phyloP scores from a whole-genome alignment of 1,140 invertebrate genomes.

The Cyrtorhinus lividipennis region DNA sequence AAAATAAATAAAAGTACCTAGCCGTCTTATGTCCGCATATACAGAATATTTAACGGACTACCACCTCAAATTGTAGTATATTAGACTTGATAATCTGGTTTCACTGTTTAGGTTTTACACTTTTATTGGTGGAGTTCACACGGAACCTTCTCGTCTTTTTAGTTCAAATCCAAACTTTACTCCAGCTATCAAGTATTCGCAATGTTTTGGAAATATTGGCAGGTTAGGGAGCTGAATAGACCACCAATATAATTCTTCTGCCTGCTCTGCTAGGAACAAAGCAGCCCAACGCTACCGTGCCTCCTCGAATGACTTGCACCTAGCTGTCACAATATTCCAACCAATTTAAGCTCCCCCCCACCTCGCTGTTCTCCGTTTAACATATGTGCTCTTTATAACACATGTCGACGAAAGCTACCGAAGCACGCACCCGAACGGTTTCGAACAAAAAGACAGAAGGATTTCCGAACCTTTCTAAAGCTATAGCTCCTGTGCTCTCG shows the following conservation, averaged over 20 bases:
- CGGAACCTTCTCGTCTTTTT: not conserved
- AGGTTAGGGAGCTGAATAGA: not conserved
- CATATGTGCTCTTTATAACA: not conserved
- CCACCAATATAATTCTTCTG: not conserved
- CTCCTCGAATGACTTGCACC: not conserved
- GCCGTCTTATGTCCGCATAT: too few relatives aligned
- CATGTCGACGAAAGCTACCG: conserved; percentile 1
- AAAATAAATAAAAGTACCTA: too few relatives aligned
- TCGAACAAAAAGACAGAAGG: conserved; percentile 2
- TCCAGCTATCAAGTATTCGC: not conserved
- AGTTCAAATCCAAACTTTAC: not conserved
- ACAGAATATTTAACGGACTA: too few relatives aligned
- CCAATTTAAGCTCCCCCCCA: not conserved
- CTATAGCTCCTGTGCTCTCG: not conserved
- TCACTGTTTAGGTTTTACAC: too few relatives aligned
- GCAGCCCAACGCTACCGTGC: not conserved
- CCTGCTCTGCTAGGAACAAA: not conserved
- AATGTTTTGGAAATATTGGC: not conserved
- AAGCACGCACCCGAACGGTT: not conserved
- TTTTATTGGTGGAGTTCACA: not conserved
- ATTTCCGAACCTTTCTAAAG: not conserved
- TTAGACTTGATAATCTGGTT: too few relatives aligned
- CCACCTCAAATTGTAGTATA: too few relatives aligned
- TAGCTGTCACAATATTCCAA: conserved; percentile 4
- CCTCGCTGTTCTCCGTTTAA: not conserved